Base-by-base conservation (phyloP, 1,140 invertebrate genomes). In the Helicoverpa zea region DNA sequence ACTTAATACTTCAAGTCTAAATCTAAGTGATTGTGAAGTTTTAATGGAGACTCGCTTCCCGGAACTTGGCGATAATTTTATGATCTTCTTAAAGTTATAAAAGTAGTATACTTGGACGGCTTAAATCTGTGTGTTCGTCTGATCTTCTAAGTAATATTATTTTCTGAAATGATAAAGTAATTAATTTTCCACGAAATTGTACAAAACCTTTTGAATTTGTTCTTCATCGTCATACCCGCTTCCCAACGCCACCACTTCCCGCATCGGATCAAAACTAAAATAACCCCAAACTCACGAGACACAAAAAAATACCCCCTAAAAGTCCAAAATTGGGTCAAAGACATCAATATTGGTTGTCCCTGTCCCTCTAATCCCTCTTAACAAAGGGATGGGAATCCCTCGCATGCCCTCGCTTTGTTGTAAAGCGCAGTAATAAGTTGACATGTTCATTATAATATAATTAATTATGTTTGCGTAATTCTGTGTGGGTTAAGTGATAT, bases 391-490 rank as follows among this genome's bases (percentile, higher is more conserved):
- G 68, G 68, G 68, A 29, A 29, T 72, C 68, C 66, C 68, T 52
- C 68, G 54, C 68, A 52, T 72, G 49, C 68, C n/a, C 68, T 23
- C 23, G 68, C n/a, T 52, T 49, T 52, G 49, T 23, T 54, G 54
- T 72, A 54, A 72, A 54, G 47, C 68, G 68, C 52, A 52, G 68
- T 72, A 72, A 72, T 72, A 51, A 72, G 68, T 72, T 72, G 68
- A 54, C 68, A 72, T 72, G 68, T 72, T 72, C 68, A 72, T 72
- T 72, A 72, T 54, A 72, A 72, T 30, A 51, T 72, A 72, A 72
- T 72, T 72, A 72, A 72, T 72, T 72, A 54, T 54, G 54, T 30
- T 49, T 72, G 49, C 54, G 52, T 72, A 72, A 51, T 23, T 30
- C 47, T 72, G 52, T 72, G 68, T 51, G 49, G 64, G 64, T 43